Percentiles rank a stretch among this genome's conserved stretches.
Evolutionary conservation across 2,888 invertebrate genomes (phyloP).

Genomic region (Laothoe populi): DNA sequence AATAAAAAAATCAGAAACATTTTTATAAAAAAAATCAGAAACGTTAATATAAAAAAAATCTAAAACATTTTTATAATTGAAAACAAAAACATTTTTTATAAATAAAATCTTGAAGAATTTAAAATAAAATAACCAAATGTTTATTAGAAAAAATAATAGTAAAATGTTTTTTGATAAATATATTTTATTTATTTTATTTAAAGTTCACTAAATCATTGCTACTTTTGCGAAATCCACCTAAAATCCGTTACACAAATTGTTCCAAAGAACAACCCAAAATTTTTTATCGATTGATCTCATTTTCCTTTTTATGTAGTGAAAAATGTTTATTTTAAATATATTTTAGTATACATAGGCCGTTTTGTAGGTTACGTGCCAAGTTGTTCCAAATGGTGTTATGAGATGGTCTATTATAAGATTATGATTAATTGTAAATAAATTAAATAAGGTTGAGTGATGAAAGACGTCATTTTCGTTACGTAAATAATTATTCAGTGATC

Average conservation of each 20-base stretch:
- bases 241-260: slow-evolving; percentile 46
- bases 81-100: no score
- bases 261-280: slow-evolving; percentile 85
- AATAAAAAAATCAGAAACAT: no score
- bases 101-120: no score
- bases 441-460: slow-evolving; percentile 55
- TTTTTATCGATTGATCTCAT: slow-evolving; percentile 84
- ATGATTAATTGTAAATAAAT: slow-evolving; percentile 59
- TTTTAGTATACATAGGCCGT: slow-evolving; percentile 48
- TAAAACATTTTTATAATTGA: no score
- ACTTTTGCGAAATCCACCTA: slow-evolving; percentile 34
- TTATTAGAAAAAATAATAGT: neutral
- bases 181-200: no score
- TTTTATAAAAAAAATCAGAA: no score
- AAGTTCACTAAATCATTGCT: no score
- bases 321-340: slow-evolving; percentile 76
- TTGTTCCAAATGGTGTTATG: slow-evolving; percentile 65
- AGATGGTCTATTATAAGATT: slow-evolving; percentile 68
- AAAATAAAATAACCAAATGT: no score
- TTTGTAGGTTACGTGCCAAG: slow-evolving; percentile 71
- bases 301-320: slow-evolving; percentile 74
- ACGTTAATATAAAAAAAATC: no score
- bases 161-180: slow-evolving; percentile 35
- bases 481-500: slow-evolving; percentile 20
- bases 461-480: slow-evolving; percentile 47